phyloP scores from a whole-genome alignment of 92 coral and sea anemone species.

The Hydrozoanthus gracilis region DNA sequence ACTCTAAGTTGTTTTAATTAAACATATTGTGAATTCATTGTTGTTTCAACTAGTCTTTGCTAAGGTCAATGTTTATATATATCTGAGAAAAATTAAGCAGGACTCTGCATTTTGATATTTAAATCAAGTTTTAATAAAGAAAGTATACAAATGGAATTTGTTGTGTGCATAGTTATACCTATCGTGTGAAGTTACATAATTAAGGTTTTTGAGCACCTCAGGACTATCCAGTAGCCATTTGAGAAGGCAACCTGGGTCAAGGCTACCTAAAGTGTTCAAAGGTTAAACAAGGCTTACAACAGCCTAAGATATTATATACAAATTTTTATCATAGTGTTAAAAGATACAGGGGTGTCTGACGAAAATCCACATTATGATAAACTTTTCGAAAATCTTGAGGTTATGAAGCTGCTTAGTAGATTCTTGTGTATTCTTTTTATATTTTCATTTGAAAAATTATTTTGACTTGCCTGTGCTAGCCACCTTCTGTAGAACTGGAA shows the following conservation, averaged over 20 bases:
- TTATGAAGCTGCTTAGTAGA: slow-evolving; percentile 11
- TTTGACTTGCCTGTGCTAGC: slow-evolving; percentile 21
- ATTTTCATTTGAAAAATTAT: slow-evolving; percentile 35
- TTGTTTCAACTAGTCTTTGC: slow-evolving; percentile 21
- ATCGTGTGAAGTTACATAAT: slow-evolving; percentile 15
- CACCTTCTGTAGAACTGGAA: slow-evolving; percentile 31
- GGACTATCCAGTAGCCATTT: slow-evolving; percentile 27
- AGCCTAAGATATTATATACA: slow-evolving; percentile 22
- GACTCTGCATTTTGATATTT: slow-evolving; percentile 10
- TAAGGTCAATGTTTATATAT: background rate
- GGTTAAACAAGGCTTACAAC: background rate
- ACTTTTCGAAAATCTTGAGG: slow-evolving; percentile 7
- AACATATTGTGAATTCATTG: background rate
- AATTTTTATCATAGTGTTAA: slow-evolving; percentile 10
- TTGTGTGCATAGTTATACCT: slow-evolving; percentile 29
- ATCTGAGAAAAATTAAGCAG: slow-evolving; percentile 8
- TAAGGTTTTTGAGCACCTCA: slow-evolving; percentile 29
- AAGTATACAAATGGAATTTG: slow-evolving; percentile 38
- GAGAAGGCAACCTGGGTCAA: slow-evolving; percentile 33
- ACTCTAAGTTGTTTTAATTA: background rate
- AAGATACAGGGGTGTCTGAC: slow-evolving; percentile 27
- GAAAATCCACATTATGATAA: background rate
- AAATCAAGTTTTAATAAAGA: slow-evolving; percentile 20
- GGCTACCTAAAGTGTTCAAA: background rate
- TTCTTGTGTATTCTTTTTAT: slow-evolving; percentile 27